A percentile compares a stretch with the other conserved stretches of the same genome.
phyloP scores from a whole-genome alignment of 2,113 vertebrate genomes.

The Australoheros scitulus region DNA sequence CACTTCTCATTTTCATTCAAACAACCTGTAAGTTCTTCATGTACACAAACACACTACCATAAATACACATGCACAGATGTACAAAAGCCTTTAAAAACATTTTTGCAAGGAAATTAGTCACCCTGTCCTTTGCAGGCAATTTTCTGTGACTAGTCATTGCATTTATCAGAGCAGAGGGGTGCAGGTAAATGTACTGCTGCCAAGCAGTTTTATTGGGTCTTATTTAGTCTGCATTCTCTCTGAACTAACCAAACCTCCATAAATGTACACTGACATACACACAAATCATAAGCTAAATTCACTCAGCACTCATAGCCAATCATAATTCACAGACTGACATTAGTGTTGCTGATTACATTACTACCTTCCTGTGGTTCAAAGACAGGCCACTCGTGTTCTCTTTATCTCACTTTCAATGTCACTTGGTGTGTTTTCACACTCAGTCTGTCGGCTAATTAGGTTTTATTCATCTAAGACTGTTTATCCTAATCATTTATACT shows the following conservation, averaged over 20 bases:
- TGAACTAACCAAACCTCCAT: slow-evolving; percentile 15
- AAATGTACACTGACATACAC: background rate
- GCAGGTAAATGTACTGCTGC: slow-evolving; percentile 63
- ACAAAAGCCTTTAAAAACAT: slow-evolving; percentile 65
- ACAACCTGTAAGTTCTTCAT: slow-evolving; percentile 74
- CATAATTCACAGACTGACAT: background rate
- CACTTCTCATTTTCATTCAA: slow-evolving; percentile 80
- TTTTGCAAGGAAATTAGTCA: slow-evolving; percentile 69
- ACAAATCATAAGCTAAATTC: background rate
- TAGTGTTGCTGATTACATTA: background rate
- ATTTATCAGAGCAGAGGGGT: slow-evolving; percentile 71
- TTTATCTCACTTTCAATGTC: background rate
- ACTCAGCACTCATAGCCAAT: background rate
- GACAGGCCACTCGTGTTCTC: background rate
- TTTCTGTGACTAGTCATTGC: slow-evolving; percentile 58
- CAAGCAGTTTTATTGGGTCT: slow-evolving; percentile 65
- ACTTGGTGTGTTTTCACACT: background rate
- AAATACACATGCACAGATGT: slow-evolving; percentile 18
- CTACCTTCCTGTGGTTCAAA: background rate
- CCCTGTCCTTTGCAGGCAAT: slow-evolving; percentile 75
- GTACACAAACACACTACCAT: slow-evolving; percentile 19
- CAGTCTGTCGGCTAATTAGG: background rate
- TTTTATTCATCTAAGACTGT: background rate
- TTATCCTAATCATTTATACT: background rate
- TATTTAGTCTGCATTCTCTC: slow-evolving; percentile 56